Percentiles rank a stretch among this genome's conserved stretches.
phyloP scores from a whole-genome alignment of 2,888 invertebrate species.

The Byasa hedistus region DNA sequence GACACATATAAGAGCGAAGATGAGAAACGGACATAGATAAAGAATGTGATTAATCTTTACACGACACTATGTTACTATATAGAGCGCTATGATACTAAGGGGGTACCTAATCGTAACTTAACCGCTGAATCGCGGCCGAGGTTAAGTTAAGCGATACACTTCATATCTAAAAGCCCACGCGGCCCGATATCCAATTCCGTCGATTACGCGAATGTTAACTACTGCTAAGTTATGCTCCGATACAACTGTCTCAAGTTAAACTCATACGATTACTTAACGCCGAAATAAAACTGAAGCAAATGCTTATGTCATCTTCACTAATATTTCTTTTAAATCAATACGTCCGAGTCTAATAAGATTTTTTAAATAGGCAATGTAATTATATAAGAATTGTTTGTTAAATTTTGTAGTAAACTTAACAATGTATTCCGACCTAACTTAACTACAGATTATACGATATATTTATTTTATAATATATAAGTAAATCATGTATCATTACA shows the following conservation, averaged over 20 bases:
- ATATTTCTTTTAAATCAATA: too few relatives aligned
- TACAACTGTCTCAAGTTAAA: too few relatives aligned
- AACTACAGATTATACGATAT: conserved; percentile 14
- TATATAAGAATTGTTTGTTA: too few relatives aligned
- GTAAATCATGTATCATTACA: conserved; percentile 18
- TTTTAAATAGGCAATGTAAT: too few relatives aligned
- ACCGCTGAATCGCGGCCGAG: conserved; percentile 19
- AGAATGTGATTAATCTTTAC: conserved; percentile 57
- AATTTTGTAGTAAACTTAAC: too few relatives aligned
- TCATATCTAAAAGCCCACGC: conserved; percentile 3
- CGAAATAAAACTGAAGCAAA: too few relatives aligned
- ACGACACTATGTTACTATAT: conserved; percentile 60
- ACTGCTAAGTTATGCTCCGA: too few relatives aligned
- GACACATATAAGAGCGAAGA: conserved; percentile 78
- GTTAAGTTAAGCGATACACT: conserved; percentile 30
- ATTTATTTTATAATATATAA: conserved; percentile 12
- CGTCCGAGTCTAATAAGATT: too few relatives aligned
- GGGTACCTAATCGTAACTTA: conserved; percentile 34
- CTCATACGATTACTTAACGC: too few relatives aligned
- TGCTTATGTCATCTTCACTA: too few relatives aligned
- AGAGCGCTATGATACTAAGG: conserved; percentile 47
- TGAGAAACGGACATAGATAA: conserved; percentile 77
- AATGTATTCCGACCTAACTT: background rate
- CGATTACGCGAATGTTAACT: too few relatives aligned
- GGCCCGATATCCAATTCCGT: too few relatives aligned